Evolutionary conservation across 2,888 invertebrate genomes (phyloP), one percentile per base, ranked within the genome.

Genomic region (Dolichomitus sp.): DNA sequence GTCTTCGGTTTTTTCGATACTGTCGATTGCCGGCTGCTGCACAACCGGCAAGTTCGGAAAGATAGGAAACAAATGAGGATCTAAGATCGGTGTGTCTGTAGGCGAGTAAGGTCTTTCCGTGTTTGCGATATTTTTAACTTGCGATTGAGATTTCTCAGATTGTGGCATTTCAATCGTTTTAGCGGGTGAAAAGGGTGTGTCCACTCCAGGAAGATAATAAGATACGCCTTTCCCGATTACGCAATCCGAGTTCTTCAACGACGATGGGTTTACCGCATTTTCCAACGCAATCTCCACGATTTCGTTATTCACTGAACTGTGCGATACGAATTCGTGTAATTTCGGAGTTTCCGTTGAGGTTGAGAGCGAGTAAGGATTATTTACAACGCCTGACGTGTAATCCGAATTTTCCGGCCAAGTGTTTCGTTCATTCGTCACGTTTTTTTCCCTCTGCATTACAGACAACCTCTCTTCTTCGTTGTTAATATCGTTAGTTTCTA

Each of bases 31-130:
- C 27, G 19, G 37, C 42, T n/a, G 17, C 37, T 48, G 50, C 3
- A 73, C 40, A 19, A 75, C 84, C 79, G 40, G 81, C 42, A 65
- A 23, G 45, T 65, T 27, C 14, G 82, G 83, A 78, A 14, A 80
- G 27, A 19, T 54, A 74, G 27, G 88, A 80, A 42, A 88, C 45
- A 61, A 61, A 30, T 90, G 89, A 11, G 88, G 88, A 81, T 91
- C 90, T 37, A 89, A 90, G 4, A 89, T 66, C 3, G 91, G 89
- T 19, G 86, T 85, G 61, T 92, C 91, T 0, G 91, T 89, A 1
- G 91, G 91, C 11, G 92, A 92, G 65, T 91, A 91, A 14, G 92
- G 91, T 33, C 81, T 87, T 37, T 90, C 89, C 30, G 78, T 59
- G 61, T 50, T 70, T 5, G 37, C 37, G 4, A 57, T 37, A 27